Evolutionary conservation across 64 coral and sea anemone species (phyloP), one percentile per base, ranked within the genome.

Genomic region (Trachythela sp.): DNA sequence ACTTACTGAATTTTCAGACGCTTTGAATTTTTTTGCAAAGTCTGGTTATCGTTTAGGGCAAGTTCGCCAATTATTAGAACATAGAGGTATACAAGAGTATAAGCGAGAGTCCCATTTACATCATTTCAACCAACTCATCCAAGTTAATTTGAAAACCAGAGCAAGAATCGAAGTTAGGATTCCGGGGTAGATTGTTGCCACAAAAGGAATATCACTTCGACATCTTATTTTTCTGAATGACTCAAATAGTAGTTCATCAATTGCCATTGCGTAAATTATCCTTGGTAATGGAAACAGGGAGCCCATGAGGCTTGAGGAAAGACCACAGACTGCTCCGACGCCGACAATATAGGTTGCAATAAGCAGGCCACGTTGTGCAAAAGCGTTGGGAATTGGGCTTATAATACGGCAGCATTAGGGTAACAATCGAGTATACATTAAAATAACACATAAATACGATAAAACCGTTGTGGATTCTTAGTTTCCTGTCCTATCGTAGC

Each of bases 221-320:
- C 84, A 71, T 72, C 94, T 90, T 27, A 95, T 94, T 26, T 83
- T 94, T 27, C 93, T 85, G 33, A 99, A 71, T 4, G 45, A 89
- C 43, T 94, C 71, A 85, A 99, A 99, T 7, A 99, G 77, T 43
- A 99, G 89, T 0, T 93, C 96, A 70, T 99, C 96, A 51, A 75
- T 91, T 29, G 96, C 93, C 96, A 99, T 99, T 32, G 93, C 92
- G 89, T 99, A 95, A 15, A 99, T 95, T 42, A 99, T 94, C 83
- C 96, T 94, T 3, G 96, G 96, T 56, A 99, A 84, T 27, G 96
- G 96, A 89, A 94, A 99, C 24, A 95, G 84, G 39, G 96, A 99
- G 30, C 93, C 96, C 75, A 99, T 36, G 18, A 94, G 90, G 84
- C 96, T 99, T 2, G 96, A 89, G 18, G 91, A 71, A 0, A 99